Base-by-base conservation (phyloP, 1,140 invertebrate genomes). In the Paralvinella palmiformis region DNA sequence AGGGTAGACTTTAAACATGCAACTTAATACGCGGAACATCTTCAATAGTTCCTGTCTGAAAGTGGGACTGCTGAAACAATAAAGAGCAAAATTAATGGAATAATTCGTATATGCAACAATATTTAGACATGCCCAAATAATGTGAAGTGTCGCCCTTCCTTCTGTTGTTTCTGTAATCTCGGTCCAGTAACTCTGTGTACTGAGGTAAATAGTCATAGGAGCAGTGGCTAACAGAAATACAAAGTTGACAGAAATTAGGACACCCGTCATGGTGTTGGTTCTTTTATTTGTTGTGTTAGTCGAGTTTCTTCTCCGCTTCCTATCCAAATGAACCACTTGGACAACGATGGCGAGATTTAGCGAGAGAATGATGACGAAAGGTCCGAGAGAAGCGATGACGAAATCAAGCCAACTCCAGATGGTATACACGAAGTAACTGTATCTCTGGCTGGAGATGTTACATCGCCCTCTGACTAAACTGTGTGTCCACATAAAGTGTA, bases 31-130 rank as follows among this genome's bases (percentile, higher is more conserved):
- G n/a, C 33, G 27, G 27, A 57, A 57, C 55, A 57, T 57, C 7
- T 31, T 36, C 27, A 57, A 22, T 20, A 57, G 33, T 32, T 57
- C 55, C n/a, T 33, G 27, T 13, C 89, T 81, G 76, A 92, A 93
- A 79, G 90, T 90, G 73, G 89, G 86, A 3, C 90, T 90, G 67
- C 85, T 88, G 60, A 89, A 83, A 73, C 89, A 90, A 77, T 92
- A 92, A 24, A 92, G 81, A 13, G 88, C 83, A 75, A 93, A 92
- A 81, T 92, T 92, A 48, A 92, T 89, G 53, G 88, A 87, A 72
- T 90, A 91, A 76, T 91, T 91, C 7, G 87, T 88, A 70, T 89
- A 85, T 76, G 89, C 91, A 15, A 90, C 78, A n/a, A 82, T 74
- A 67, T 81, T 85, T 62, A 73, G 75, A 59, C 82, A 77, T 33